Conservation (phyloP, 2,797 vertebrate species). For the Arctocebus calabarensis region DNA sequence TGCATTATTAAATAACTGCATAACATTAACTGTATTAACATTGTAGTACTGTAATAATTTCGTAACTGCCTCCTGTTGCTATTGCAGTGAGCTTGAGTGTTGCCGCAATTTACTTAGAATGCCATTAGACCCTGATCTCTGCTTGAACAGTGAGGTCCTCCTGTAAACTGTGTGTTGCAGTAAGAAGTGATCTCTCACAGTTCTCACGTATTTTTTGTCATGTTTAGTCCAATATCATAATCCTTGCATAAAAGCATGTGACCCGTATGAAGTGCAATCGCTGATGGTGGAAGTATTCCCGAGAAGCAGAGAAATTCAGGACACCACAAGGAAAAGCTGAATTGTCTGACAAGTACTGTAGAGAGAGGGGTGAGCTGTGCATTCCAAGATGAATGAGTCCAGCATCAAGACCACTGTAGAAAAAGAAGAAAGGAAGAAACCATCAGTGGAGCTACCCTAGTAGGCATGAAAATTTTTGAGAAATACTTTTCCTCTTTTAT, state of each 20-base stretch:
- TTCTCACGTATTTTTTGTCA: not conserved
- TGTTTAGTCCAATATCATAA: not conserved
- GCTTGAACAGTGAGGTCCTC: not conserved
- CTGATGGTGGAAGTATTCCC: not conserved
- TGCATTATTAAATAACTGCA: not conserved
- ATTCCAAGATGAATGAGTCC: no score
- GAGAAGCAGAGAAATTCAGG: not conserved
- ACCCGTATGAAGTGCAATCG: not conserved
- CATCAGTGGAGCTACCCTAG: no score
- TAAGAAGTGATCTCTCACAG: not conserved
- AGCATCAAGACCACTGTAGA: no score
- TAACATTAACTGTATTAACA: not conserved
- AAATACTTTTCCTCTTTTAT: no score
- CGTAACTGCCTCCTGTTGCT: not conserved
- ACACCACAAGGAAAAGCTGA: not conserved
- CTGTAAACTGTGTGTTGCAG: not conserved
- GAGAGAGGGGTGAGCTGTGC: no score
- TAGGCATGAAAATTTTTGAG: no score
- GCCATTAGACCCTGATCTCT: not conserved
- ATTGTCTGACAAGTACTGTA: no score
- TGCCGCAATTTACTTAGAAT: not conserved
- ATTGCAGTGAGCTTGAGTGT: not conserved
- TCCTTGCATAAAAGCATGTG: not conserved
- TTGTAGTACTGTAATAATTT: not conserved
- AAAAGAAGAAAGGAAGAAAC: no score